Base-by-base conservation (phyloP, 2,888 invertebrate species). In the Chesias legatella region DNA sequence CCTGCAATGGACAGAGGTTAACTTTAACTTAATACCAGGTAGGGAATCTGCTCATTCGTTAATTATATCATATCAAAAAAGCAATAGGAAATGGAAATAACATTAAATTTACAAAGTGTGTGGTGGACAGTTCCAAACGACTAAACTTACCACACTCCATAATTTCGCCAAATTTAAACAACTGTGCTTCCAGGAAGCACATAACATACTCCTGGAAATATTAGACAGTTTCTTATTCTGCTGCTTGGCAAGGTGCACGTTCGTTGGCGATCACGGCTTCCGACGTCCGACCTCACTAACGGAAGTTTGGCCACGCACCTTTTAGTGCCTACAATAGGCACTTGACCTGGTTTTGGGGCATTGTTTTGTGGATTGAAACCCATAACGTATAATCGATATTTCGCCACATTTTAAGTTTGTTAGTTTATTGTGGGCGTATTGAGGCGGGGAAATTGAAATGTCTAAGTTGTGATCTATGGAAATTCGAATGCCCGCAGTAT, bases 231-330 rank as follows among this genome's bases (percentile, higher is more conserved):
- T 25, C 5, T 25, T 9, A 25, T 25, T 25, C 25, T 9, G 9
- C 8, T 8, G 10, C 5, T 9, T 9, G 9, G n/a, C 9, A 25
- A 25, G 10, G 10, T 7, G 34, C 17, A 34, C 33, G 41, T 42
- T 38, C 38, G 43, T 36, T 40, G 40, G 42, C 37, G 33, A 40
- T 8, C 4, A 38, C 25, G 23, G 36, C 53, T 44, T 40, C 53
- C 50, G 49, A 49, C 39, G 49, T 45, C 47, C 53, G 47, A 40
- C 37, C 40, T 21, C 50, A 31, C 42, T 47, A 51, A 48, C 56
- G 56, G 56, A 56, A 56, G 56, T 56, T 53, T 50, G 43, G 53
- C 51, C 47, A 56, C 51, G 56, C 53, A 56, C 56, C 55, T 56
- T 56, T 56, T 53, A 53, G 53, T 54, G 45, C 39, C 47, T 41